These are phyloP conservation scores for Synanthedon andrenaeformis DNA, from an alignment of 2,888 invertebrate genomes.

Conservation along the genomic window DNA sequence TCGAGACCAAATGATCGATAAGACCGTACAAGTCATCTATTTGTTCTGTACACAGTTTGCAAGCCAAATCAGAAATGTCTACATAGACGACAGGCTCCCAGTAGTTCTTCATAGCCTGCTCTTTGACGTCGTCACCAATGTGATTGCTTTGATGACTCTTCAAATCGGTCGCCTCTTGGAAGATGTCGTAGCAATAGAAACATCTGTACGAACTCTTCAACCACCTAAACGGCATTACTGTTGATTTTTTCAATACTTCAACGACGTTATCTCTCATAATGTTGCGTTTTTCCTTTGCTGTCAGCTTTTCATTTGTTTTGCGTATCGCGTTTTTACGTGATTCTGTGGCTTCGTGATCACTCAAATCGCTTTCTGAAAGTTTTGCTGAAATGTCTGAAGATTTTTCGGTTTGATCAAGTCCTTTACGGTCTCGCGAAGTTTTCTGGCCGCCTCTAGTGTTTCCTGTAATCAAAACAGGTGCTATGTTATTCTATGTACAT, in stretches of 20 bases:
- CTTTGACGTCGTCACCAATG: constrained; percentile 32
- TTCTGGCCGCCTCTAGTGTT: constrained; percentile 50
- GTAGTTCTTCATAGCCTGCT: constrained; percentile 50
- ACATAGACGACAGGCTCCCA: constrained; percentile 57
- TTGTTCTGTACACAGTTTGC: constrained; percentile 39
- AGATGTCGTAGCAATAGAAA: constrained; percentile 62
- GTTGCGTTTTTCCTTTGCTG: constrained; percentile 40
- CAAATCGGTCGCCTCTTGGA: constrained; percentile 46
- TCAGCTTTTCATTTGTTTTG: constrained; percentile 3
- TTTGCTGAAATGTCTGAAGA: neutral
- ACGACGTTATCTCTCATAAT: constrained; percentile 50
- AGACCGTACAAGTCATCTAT: constrained; percentile 43
- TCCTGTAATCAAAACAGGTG: constrained; percentile 54
- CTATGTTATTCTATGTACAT: constrained; percentile 12
- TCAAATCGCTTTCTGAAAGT: neutral
- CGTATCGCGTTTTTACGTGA: neutral
- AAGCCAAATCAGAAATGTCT: constrained; percentile 41
- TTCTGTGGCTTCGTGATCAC: constrained; percentile 3
- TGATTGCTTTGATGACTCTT: constrained; percentile 44
- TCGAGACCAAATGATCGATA: constrained; percentile 42
- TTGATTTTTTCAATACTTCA: constrained; percentile 43
- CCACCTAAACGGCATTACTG: constrained; percentile 59
- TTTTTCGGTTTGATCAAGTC: neutral
- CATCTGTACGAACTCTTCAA: constrained; percentile 57
- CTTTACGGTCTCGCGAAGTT: constrained; percentile 11